Percentiles rank a stretch among this genome's conserved stretches.
phyloP scores from a whole-genome alignment of 2,113 vertebrate genomes.

The Heloderma charlesbogerti region DNA sequence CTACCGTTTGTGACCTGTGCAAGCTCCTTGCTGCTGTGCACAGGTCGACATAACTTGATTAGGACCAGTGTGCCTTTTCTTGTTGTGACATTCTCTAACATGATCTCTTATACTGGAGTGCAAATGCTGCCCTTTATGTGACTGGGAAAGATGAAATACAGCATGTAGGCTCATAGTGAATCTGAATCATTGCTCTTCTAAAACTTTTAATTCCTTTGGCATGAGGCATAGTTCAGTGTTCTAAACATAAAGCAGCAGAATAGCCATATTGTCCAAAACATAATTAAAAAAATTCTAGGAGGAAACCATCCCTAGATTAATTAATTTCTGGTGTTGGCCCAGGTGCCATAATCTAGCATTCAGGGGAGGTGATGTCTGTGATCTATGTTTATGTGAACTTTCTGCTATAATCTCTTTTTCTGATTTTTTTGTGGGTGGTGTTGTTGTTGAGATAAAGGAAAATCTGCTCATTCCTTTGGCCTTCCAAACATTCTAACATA shows the following conservation, averaged over 20 bases:
- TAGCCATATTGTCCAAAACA: background rate
- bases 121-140: background rate
- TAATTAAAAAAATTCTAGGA: background rate
- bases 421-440: too few species aligned
- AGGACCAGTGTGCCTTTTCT: background rate
- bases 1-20: background rate
- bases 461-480: background rate
- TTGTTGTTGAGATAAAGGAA: background rate
- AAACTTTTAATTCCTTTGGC: background rate
- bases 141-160: background rate
- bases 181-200: slow-evolving; percentile 19
- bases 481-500: background rate
- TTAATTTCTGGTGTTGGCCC: background rate
- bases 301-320: background rate
- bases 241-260: slow-evolving; percentile 13
- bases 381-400: background rate
- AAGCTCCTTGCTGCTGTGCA: background rate
- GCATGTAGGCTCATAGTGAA: background rate
- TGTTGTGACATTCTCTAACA: background rate
- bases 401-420: background rate
- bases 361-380: background rate
- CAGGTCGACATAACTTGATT: background rate
- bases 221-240: background rate
- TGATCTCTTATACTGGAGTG: background rate
- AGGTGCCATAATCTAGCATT: too few species aligned